These are phyloP conservation scores for Chloroclystis v-ata DNA, from an alignment of 2,888 invertebrate species.

Conservation along the genomic window DNA sequence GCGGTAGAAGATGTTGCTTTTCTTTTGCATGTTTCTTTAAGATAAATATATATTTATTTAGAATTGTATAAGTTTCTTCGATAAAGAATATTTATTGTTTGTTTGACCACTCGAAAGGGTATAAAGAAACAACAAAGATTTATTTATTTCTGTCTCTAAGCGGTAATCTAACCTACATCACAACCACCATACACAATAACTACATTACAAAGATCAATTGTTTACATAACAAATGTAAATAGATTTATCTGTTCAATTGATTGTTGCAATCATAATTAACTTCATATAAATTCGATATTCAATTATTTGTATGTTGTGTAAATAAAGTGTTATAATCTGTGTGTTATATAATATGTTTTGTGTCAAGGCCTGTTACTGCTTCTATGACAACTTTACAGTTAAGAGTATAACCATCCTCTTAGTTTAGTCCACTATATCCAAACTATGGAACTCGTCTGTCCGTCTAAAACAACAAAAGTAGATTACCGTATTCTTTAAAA, in stretches of 20 bases:
- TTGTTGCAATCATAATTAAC: constrained; percentile 25
- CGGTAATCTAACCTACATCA: not conserved
- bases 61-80: too few relatives aligned
- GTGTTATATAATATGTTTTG: constrained; percentile 3
- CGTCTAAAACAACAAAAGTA: too few relatives aligned
- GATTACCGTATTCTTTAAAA: too few relatives aligned
- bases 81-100: too few relatives aligned
- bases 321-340: constrained; percentile 9
- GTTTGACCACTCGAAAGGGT: too few relatives aligned
- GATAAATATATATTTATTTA: too few relatives aligned
- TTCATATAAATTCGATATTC: constrained; percentile 23
- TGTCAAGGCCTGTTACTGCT: not conserved
- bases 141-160: not conserved
- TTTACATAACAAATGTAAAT: constrained; percentile 24
- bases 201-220: constrained; percentile 5
- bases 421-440: too few relatives aligned
- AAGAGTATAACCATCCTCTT: too few relatives aligned
- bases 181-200: not conserved
- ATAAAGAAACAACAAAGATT: too few relatives aligned
- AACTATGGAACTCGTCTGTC: too few relatives aligned
- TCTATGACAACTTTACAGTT: not conserved
- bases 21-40: too few relatives aligned
- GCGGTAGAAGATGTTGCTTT: too few relatives aligned
- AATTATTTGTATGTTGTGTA: constrained; percentile 18
- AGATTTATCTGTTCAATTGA: constrained; percentile 21